Evolutionary conservation across 1,140 invertebrate genomes (phyloP).

Genomic region (Choristoneura fumiferana): DNA sequence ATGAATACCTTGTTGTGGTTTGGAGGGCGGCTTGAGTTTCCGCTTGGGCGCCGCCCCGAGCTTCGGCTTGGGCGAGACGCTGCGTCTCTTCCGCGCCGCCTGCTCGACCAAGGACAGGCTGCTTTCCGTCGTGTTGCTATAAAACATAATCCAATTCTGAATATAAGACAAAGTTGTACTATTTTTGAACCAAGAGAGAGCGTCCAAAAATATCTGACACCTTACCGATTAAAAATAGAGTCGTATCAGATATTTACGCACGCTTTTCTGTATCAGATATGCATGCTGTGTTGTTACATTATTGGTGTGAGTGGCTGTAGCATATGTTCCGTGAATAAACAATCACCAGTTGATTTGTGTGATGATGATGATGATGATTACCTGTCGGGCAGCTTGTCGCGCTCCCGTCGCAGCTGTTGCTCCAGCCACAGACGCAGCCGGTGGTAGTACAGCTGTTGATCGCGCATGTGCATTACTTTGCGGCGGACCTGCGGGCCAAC

Average conservation of each 20-base stretch:
- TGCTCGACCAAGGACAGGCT: constrained; percentile 55
- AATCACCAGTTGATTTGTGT: too few species aligned
- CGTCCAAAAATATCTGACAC: too few species aligned
- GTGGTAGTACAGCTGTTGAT: constrained; percentile 69
- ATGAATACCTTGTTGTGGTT: constrained; percentile 40
- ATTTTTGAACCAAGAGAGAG: too few species aligned
- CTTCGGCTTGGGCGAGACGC: constrained; percentile 49
- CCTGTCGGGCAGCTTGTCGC: constrained; percentile 44
- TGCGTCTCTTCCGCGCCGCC: constrained; percentile 51
- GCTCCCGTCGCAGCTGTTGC: constrained; percentile 57
- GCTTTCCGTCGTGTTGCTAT: constrained; percentile 57
- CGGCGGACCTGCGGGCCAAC: constrained; percentile 59
- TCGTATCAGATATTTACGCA: too few species aligned
- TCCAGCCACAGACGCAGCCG: constrained; percentile 66
- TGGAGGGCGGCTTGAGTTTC: constrained; percentile 49
- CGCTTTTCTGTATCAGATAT: too few species aligned
- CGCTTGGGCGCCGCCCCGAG: constrained; percentile 52
- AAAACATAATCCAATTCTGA: too few species aligned
- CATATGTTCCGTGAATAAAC: too few species aligned
- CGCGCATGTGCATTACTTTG: constrained; percentile 70
- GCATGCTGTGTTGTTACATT: too few species aligned
- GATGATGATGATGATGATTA: too few species aligned
- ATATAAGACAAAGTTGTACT: too few species aligned
- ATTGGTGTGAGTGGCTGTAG: too few species aligned
- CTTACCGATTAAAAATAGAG: too few species aligned